Percentiles rank a stretch among this genome's conserved stretches.
Evolutionary conservation across 2,888 invertebrate species (phyloP).

Genomic region (Cylindroiulus punctatus): DNA sequence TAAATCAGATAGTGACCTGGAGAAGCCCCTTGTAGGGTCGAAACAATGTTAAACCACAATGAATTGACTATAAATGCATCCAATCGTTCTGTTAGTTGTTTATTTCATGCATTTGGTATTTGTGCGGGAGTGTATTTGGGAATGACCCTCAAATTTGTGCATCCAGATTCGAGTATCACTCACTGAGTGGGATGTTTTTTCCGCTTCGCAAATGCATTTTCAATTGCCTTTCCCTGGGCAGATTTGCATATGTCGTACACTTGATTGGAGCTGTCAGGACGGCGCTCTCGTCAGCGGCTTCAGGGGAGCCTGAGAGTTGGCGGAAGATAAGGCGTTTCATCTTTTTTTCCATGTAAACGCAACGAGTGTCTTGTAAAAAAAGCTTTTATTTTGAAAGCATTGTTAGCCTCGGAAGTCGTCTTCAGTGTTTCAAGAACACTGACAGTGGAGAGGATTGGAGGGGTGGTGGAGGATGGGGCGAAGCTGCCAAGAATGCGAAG

Average conservation of each 20-base stretch:
- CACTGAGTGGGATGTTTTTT: background rate
- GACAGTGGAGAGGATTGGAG: background rate
- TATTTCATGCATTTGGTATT: too few relatives aligned
- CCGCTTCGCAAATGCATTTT: background rate
- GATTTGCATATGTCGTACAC: constrained; percentile 11
- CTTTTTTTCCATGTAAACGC: background rate
- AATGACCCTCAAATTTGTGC: background rate
- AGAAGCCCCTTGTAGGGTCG: too few relatives aligned
- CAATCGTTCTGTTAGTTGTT: too few relatives aligned
- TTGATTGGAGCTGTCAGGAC: constrained; percentile 8
- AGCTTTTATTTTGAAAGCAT: constrained; percentile 5
- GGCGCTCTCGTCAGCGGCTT: background rate
- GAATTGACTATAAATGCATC: too few relatives aligned
- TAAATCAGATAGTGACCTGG: too few relatives aligned
- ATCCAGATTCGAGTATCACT: background rate
- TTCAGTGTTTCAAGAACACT: constrained; percentile 4
- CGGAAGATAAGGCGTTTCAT: constrained; percentile 2
- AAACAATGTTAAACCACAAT: too few relatives aligned
- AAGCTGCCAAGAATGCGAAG: background rate
- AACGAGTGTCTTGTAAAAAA: constrained; percentile 17
- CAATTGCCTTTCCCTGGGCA: constrained; percentile 4
- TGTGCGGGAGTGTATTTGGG: background rate
- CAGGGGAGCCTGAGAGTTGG: background rate
- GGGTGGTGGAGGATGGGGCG: background rate
- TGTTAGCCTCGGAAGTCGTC: background rate